Conservation (phyloP, 92 coral and sea anemone species). For the Umimayanthus kanabou region DNA sequence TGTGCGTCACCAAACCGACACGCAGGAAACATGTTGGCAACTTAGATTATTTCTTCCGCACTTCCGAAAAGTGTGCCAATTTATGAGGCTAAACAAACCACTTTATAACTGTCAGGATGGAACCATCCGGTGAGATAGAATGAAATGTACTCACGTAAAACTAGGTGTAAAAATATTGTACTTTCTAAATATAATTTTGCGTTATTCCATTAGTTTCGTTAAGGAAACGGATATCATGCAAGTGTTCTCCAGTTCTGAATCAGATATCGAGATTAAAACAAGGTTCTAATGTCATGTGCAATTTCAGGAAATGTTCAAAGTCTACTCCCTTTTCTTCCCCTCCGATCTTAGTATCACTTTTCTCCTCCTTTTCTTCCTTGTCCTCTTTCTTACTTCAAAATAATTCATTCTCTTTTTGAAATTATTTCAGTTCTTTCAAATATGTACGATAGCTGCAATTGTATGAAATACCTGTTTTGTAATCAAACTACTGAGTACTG, state of each 20-base stretch:
- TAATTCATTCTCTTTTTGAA: no score
- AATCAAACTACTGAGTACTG: background rate
- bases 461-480: no score
- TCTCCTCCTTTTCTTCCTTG: background rate
- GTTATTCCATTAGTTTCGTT: background rate
- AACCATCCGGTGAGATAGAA: background rate
- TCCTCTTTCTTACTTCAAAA: background rate
- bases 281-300: background rate
- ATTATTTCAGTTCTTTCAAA: background rate
- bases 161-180: background rate
- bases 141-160: background rate
- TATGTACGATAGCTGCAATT: background rate
- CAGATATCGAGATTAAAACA: background rate
- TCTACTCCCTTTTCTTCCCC: background rate
- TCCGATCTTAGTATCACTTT: background rate
- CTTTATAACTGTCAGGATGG: background rate
- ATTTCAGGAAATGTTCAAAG: background rate
- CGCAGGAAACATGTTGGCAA: constrained; percentile 16
- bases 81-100: constrained; percentile 12
- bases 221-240: constrained; percentile 6
- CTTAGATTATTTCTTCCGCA: constrained; percentile 20
- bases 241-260: constrained; percentile 1
- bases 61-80: constrained; percentile 25
- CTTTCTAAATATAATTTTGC: background rate
- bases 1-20: constrained; percentile 19